A percentile compares a stretch with the other conserved stretches of the same genome.
These are phyloP conservation scores for Elachura formosa DNA, from an alignment of 2,113 vertebrate genomes.

Conservation along the genomic window DNA sequence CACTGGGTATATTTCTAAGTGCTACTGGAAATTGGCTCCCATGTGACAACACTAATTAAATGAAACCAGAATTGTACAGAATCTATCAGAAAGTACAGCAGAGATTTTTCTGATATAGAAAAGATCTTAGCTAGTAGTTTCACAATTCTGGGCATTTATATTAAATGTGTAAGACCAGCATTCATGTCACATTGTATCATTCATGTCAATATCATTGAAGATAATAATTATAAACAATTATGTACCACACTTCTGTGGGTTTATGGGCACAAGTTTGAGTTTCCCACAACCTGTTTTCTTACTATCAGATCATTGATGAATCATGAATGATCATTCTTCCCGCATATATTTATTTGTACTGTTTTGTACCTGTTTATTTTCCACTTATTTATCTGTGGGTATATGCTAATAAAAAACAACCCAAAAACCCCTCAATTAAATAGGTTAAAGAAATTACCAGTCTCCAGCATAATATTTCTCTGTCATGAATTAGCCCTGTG, in stretches of 20 bases:
- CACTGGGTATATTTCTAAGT: background rate
- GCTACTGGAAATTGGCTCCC: background rate
- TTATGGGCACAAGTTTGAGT: background rate
- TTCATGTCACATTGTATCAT: background rate
- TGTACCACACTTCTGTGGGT: background rate
- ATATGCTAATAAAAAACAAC: background rate
- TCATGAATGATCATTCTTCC: background rate
- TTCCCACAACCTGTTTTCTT: background rate
- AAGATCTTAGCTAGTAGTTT: background rate
- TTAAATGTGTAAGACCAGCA: background rate
- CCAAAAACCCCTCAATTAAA: background rate
- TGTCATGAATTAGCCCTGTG: background rate
- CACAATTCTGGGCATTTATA: background rate
- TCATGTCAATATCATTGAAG: background rate
- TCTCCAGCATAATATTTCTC: background rate
- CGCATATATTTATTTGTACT: accelerated
- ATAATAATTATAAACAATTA: background rate
- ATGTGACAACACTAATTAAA: background rate
- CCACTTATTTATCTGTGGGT: background rate
- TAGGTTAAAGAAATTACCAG: background rate
- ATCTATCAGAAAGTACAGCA: background rate
- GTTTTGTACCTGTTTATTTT: background rate
- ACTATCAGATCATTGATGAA: background rate
- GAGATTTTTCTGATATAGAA: background rate
- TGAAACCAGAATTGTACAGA: background rate